Base-by-base conservation (phyloP, 1,140 invertebrate genomes). In the Latrodectus geometricus region DNA sequence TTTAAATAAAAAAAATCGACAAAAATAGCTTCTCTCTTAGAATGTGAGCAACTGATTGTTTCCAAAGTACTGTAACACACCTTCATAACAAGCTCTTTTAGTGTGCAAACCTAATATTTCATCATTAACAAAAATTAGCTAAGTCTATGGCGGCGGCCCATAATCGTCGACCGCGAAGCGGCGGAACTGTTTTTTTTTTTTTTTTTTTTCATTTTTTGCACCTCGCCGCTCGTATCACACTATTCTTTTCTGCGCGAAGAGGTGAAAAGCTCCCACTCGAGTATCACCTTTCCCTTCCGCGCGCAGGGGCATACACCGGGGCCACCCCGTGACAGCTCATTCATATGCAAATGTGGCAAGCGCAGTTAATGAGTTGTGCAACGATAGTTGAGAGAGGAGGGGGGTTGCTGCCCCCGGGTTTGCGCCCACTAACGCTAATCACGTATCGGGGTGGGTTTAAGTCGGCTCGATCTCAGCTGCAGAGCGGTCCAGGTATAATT, bases 281-380 rank as follows among this genome's bases (percentile, higher is more conserved):
- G 74, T 85, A 85, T 86, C 75, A 78, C 83, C 74, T 78, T 86
- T 70, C 83, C 75, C 56, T 20, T 35, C 23, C 17, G 17, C 20
- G 52, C 52, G 20, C 52, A 61, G 73, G 70, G 17, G 73, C 73
- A 56, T 48, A 75, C 54, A 61, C 48, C 49, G n/a, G 23, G 70
- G 70, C 70, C 70, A 23, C 54, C 54, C 77, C 49, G 50, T 77
- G 83, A 86, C 83, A 86, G 83, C 83, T 86, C 83, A 86, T 86
- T 86, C 83, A 86, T 86, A 86, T 86, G 83, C 83, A 86, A 86
- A 86, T 86, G 83, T 72, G 83, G 83, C 83, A 78, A 86, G 83
- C 83, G 83, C 83, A 86, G 83, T 86, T 86, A 86, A 86, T 86
- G 83, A 86, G 83, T 78, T 86, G 83, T 78, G 83, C 83, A 86